Conservation (phyloP, 2,797 vertebrate genomes). For the Apogon talboti region DNA sequence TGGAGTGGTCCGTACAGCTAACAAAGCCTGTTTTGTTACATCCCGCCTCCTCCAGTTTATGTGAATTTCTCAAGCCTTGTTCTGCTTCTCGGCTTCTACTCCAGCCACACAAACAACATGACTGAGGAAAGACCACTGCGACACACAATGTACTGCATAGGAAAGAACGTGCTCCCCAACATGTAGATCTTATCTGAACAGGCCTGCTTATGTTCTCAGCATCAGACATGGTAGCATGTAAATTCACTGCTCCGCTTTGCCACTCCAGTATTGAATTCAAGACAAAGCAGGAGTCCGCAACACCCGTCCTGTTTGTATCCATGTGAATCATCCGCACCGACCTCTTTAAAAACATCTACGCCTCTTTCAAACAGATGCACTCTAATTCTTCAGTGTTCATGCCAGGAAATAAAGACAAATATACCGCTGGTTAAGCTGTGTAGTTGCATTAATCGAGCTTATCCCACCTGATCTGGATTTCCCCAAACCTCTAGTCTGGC, state of each 20-base stretch:
- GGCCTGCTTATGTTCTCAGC: slow-evolving; percentile 29
- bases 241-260: too few relatives aligned
- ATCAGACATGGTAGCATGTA: slow-evolving; percentile 36
- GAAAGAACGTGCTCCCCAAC: slow-evolving; percentile 1
- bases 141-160: neutral
- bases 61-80: slow-evolving; percentile 57
- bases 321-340: too few relatives aligned
- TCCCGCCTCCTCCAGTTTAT: slow-evolving; percentile 39
- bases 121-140: neutral
- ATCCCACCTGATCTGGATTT: slow-evolving; percentile 32
- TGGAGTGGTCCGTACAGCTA: slow-evolving; percentile 20
- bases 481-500: neutral
- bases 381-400: slow-evolving; percentile 10
- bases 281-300: neutral
- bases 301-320: too few relatives aligned
- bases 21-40: slow-evolving; percentile 71
- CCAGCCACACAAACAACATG: neutral
- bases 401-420: slow-evolving; percentile 32
- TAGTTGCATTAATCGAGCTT: slow-evolving; percentile 8
- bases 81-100: slow-evolving; percentile 7
- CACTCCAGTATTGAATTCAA: neutral
- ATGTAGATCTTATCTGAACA: slow-evolving; percentile 26
- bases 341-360: neutral
- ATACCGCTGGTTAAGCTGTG: neutral
- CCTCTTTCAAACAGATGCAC: slow-evolving; percentile 23